Conservation (phyloP, 2,113 vertebrate species). For the Sinocyclocheilus anophthalmus region DNA sequence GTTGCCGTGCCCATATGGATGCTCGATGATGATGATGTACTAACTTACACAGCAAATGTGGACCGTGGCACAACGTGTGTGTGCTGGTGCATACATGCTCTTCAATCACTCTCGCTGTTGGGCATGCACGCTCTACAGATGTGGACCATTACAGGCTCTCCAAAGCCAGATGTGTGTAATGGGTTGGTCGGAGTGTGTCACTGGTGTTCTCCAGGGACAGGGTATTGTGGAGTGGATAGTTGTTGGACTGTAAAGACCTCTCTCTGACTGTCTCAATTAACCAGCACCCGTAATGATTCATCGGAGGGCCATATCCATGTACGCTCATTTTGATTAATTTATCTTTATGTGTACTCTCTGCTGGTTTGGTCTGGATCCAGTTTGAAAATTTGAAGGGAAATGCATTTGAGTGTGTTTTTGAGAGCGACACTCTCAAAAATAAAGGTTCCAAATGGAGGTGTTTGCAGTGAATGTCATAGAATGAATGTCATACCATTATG, state of each 20-base stretch:
- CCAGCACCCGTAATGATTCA: slow-evolving; percentile 50
- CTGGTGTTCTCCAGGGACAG: not conserved
- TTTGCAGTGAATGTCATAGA: not conserved
- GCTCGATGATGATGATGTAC: slow-evolving; percentile 22
- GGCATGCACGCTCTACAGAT: not conserved
- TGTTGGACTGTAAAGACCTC: not conserved
- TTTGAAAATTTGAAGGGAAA: slow-evolving; percentile 18
- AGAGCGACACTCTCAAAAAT: not conserved
- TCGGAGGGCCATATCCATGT: slow-evolving; percentile 38
- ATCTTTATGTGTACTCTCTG: slow-evolving; percentile 47
- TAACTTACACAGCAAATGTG: slow-evolving; percentile 16
- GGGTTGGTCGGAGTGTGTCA: slow-evolving; percentile 25
- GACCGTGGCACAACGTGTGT: not conserved
- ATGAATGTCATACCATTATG: no score
- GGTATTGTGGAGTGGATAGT: slow-evolving; percentile 9
- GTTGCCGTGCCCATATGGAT: slow-evolving; percentile 60
- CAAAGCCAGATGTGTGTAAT: slow-evolving; percentile 25
- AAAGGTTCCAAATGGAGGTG: not conserved
- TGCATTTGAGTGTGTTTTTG: not conserved
- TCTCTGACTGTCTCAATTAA: slow-evolving; percentile 49
- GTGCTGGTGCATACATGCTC: not conserved
- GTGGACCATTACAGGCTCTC: slow-evolving; percentile 15
- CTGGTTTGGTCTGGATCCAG: slow-evolving; percentile 42
- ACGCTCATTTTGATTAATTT: slow-evolving; percentile 51
- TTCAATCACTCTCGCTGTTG: not conserved